phyloP scores from a whole-genome alignment of 1,140 invertebrate species.

The Drosophila kanapiae region DNA sequence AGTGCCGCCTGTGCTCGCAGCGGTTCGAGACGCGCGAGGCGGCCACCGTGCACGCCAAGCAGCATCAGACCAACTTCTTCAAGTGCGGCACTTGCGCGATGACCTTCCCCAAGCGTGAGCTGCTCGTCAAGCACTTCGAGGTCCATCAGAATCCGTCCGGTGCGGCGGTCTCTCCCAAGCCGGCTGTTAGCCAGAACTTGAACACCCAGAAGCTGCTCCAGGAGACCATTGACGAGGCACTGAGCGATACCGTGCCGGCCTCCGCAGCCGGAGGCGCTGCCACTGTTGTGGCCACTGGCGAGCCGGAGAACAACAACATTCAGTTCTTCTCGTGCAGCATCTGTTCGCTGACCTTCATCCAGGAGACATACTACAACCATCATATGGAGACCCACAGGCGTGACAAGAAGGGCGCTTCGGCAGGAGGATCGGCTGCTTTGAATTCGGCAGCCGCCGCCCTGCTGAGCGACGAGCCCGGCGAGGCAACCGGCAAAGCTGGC shows the following conservation, averaged over 20 bases:
- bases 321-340: conserved; percentile 85
- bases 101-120: conserved; percentile 81
- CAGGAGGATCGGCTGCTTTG: conserved; percentile 48
- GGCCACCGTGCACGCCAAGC: conserved; percentile 82
- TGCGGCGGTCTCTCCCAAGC: conserved; percentile 25
- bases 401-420: conserved; percentile 61
- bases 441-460: conserved; percentile 74
- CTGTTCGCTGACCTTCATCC: conserved; percentile 84
- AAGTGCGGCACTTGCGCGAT: conserved; percentile 84
- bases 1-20: conserved; percentile 82
- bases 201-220: conserved; percentile 83
- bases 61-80: conserved; percentile 82
- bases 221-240: conserved; percentile 84
- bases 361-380: conserved; percentile 85
- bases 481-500: conserved; percentile 28
- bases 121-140: conserved; percentile 82
- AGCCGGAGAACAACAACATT: conserved; percentile 77
- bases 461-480: conserved; percentile 69
- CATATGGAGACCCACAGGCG: conserved; percentile 85
- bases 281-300: conserved; percentile 58
- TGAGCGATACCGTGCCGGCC: conserved; percentile 71
- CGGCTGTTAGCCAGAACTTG: conserved; percentile 60
- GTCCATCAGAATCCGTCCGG: conserved; percentile 65
- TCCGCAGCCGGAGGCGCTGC: conserved; percentile 23
- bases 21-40: conserved; percentile 83